Conservation (phyloP, 2,888 invertebrate genomes). For the Tetrapedia diversipes region DNA sequence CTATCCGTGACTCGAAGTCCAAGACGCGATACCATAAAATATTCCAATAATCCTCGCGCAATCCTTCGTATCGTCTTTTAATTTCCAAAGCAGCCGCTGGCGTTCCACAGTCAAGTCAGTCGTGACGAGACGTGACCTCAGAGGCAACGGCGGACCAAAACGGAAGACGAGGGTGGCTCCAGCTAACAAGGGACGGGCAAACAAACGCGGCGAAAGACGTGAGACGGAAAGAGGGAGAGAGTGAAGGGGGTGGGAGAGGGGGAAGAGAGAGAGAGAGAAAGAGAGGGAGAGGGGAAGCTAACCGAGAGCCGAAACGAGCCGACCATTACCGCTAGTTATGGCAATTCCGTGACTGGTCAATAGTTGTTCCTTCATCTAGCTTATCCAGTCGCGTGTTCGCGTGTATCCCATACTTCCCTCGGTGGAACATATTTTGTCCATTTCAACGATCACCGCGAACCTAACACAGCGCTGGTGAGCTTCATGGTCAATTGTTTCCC, state of each 20-base stretch:
- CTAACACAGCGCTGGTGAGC: slow-evolving; percentile 37
- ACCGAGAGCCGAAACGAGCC: slow-evolving; percentile 58
- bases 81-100: slow-evolving; percentile 7
- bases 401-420: background rate
- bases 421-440: slow-evolving; percentile 16
- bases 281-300: slow-evolving; percentile 11
- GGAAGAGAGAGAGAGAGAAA: slow-evolving; percentile 1
- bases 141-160: slow-evolving; percentile 17
- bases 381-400: slow-evolving; percentile 14
- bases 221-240: background rate
- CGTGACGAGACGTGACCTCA: slow-evolving; percentile 41
- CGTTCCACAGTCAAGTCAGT: slow-evolving; percentile 7
- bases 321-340: slow-evolving; percentile 74
- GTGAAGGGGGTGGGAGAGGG: slow-evolving; percentile 17
- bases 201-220: slow-evolving; percentile 27
- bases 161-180: background rate
- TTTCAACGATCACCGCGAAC: background rate
- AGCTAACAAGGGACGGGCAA: slow-evolving; percentile 3
- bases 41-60: background rate
- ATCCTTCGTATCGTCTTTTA: background rate
- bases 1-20: too few species aligned
- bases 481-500: slow-evolving; percentile 71
- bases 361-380: slow-evolving; percentile 61
- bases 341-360: slow-evolving; percentile 73
- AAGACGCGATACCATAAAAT: too few species aligned